Evolutionary conservation across 2,888 invertebrate genomes (phyloP).

Genomic region (Lithosia quadra): DNA sequence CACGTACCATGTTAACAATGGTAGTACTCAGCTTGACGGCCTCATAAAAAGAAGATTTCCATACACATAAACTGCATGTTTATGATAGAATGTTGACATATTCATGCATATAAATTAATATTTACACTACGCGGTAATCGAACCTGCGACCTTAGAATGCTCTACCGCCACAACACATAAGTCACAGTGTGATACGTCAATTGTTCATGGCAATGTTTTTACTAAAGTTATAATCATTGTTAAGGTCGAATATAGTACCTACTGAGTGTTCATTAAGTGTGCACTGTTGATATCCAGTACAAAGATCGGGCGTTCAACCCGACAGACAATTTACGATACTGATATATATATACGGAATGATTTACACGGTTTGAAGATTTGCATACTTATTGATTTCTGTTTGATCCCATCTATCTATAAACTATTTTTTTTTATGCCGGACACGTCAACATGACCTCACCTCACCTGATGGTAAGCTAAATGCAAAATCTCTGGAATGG

Average conservation of each 20-base stretch:
- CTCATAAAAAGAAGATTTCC: too few species aligned
- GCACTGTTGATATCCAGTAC: neutral
- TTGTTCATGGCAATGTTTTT: neutral
- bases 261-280: neutral
- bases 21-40: too few species aligned
- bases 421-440: too few species aligned
- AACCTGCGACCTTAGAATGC: neutral
- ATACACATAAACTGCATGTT: too few species aligned
- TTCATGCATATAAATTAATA: too few species aligned
- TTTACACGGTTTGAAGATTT: neutral
- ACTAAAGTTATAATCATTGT: neutral
- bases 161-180: neutral
- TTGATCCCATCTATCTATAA: too few species aligned
- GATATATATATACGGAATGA: neutral
- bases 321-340: neutral
- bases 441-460: too few species aligned
- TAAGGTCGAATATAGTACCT: neutral
- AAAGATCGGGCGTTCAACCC: conserved; percentile 10
- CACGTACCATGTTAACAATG: too few species aligned
- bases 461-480: too few species aligned
- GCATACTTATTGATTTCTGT: too few species aligned
- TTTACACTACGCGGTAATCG: neutral
- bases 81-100: too few species aligned
- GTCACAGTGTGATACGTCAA: neutral
- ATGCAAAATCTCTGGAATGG: too few species aligned